Percentiles rank a stretch among this genome's conserved stretches.
Evolutionary conservation across 2,888 invertebrate species (phyloP).

Genomic region (Tryphoninae sp.): DNA sequence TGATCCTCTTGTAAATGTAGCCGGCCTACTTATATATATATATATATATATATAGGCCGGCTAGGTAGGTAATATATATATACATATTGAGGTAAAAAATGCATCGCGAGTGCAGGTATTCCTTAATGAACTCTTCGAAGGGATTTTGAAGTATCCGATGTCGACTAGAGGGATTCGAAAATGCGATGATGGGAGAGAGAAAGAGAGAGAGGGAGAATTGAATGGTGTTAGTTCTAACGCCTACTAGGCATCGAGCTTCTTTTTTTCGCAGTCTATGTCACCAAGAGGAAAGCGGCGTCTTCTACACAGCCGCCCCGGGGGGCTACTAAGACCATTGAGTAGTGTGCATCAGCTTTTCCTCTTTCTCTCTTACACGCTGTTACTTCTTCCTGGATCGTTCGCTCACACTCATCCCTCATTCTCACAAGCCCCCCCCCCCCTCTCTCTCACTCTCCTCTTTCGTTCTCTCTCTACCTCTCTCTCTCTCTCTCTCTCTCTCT

Average conservation of each 20-base stretch:
- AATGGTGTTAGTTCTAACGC: conserved; percentile 81
- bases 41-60: background rate
- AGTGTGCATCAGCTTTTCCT: conserved; percentile 55
- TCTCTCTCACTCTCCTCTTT: background rate
- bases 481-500: background rate
- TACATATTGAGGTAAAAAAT: conserved; percentile 27
- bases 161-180: conserved; percentile 27
- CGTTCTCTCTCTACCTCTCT: background rate
- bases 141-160: conserved; percentile 71
- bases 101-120: conserved; percentile 66
- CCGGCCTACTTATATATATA: conserved; percentile 5
- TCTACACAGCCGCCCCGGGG: conserved; percentile 62
- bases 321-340: conserved; percentile 74
- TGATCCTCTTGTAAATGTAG: conserved; percentile 58
- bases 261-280: conserved; percentile 33
- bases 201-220: conserved; percentile 65
- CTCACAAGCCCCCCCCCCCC: conserved; percentile 10
- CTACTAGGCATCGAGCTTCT: conserved; percentile 68
- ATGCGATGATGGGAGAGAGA: too few species aligned
- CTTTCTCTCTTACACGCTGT: conserved; percentile 1
- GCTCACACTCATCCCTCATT: conserved; percentile 38
- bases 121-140: conserved; percentile 74
- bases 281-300: conserved; percentile 9
- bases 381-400: conserved; percentile 10
- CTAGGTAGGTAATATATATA: too few species aligned